Percentiles rank a stretch among this genome's conserved stretches.
Conservation (phyloP, 2,888 invertebrate genomes). For the Embidobia sp. region DNA sequence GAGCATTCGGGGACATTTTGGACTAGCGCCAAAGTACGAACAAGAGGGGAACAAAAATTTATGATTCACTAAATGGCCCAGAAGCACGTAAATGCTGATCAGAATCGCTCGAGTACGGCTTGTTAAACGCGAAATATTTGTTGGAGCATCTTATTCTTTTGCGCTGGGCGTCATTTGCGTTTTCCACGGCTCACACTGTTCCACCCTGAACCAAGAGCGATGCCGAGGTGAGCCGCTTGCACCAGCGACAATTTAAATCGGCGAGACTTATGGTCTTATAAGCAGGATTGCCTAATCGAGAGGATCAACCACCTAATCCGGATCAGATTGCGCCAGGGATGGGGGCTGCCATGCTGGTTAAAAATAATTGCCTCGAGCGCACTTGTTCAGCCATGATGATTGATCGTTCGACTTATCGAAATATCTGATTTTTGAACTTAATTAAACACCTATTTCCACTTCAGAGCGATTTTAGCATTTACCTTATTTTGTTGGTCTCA, state of each 20-base stretch:
- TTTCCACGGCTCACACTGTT: conserved; percentile 12
- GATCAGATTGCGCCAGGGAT: conserved; percentile 10
- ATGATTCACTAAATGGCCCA: conserved; percentile 61
- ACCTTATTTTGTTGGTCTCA: too few relatives aligned
- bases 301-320: conserved; percentile 29
- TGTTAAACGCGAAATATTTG: conserved; percentile 55
- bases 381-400: neutral
- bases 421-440: neutral
- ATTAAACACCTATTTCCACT: too few relatives aligned
- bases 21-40: conserved; percentile 47
- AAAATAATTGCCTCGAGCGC: conserved; percentile 5
- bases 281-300: conserved; percentile 27
- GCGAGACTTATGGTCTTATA: conserved; percentile 29
- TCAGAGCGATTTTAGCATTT: too few relatives aligned
- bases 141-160: conserved; percentile 35
- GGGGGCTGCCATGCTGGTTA: conserved; percentile 2
- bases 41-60: conserved; percentile 54
- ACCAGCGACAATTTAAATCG: conserved; percentile 21
- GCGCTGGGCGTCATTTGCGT: conserved; percentile 3
- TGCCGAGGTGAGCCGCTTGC: neutral
- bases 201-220: neutral
- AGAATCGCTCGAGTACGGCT: conserved; percentile 50
- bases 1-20: conserved; percentile 50
- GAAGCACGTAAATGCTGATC: conserved; percentile 59
- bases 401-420: neutral